Evolutionary conservation across 2,797 vertebrate genomes (phyloP).

Genomic region (Heliangelus exortis): DNA sequence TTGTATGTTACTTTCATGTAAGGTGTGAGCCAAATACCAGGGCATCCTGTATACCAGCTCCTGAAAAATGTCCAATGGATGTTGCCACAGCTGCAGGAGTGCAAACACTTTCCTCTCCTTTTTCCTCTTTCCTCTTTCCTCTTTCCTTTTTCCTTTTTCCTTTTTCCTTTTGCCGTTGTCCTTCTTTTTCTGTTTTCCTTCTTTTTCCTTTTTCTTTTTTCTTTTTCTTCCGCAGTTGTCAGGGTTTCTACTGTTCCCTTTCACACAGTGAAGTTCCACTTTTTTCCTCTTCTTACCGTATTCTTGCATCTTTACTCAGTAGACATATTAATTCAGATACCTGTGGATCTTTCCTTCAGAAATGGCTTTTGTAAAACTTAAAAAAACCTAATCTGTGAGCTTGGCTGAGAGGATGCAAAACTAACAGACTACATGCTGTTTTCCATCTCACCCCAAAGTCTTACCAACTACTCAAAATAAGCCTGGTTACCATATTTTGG

Average conservation of each 20-base stretch:
- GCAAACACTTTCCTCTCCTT: background rate
- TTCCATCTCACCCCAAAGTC: background rate
- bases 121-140: too few species aligned
- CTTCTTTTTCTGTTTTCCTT: too few species aligned
- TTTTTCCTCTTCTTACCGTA: background rate
- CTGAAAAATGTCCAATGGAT: background rate
- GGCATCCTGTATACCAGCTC: background rate
- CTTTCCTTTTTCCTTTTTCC: too few species aligned
- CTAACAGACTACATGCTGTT: background rate
- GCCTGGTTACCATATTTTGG: background rate
- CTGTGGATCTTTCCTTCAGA: background rate
- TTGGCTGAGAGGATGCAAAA: background rate
- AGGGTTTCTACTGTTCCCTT: background rate
- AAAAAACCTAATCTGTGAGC: background rate
- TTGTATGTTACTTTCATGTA: background rate
- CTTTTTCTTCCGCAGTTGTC: background rate
- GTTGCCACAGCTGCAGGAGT: background rate
- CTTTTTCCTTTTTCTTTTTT: too few species aligned
- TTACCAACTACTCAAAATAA: background rate
- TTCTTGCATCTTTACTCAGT: background rate
- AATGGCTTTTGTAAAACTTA: background rate
- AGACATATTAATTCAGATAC: background rate
- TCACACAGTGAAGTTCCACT: background rate
- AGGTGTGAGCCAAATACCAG: background rate
- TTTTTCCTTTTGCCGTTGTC: too few species aligned